These are phyloP conservation scores for Diogma glabrata DNA, from an alignment of 2,888 invertebrate genomes.

Conservation along the genomic window DNA sequence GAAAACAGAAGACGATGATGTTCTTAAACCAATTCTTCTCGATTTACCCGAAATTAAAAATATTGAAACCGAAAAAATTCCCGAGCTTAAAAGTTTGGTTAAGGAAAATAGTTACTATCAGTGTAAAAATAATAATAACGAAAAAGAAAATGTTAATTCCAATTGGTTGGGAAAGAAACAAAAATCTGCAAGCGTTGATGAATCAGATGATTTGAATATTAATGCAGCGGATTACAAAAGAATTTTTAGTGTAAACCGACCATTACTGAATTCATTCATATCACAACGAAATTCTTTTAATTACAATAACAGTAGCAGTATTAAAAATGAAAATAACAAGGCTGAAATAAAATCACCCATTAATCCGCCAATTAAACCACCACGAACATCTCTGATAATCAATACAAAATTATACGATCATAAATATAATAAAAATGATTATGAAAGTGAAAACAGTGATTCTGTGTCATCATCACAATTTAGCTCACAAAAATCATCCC, in stretches of 20 bases:
- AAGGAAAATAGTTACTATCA: background rate
- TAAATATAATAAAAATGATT: background rate
- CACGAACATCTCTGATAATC: constrained; percentile 31
- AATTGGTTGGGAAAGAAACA: constrained; percentile 1
- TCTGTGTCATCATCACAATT: constrained; percentile 59
- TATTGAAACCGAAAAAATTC: constrained; percentile 44
- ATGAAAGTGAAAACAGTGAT: constrained; percentile 69
- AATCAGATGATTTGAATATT: background rate
- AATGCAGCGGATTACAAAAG: background rate
- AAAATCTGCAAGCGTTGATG: too few relatives aligned
- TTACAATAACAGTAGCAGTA: constrained; percentile 19
- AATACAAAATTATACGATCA: background rate
- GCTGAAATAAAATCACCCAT: too few relatives aligned
- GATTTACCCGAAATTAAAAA: constrained; percentile 78
- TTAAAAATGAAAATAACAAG: constrained; percentile 23
- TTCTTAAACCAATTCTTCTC: constrained; percentile 46
- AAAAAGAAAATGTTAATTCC: background rate
- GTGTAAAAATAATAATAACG: too few relatives aligned
- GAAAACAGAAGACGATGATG: constrained; percentile 29
- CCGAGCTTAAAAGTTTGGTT: background rate
- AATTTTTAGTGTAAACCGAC: constrained; percentile 9
- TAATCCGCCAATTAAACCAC: constrained; percentile 32
- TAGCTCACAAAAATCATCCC: constrained; percentile 73
- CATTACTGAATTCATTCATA: constrained; percentile 25
- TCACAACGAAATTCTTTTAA: constrained; percentile 20